Evolutionary conservation across 2,113 vertebrate species (phyloP), one percentile per base, ranked within the genome.

Genomic region (Alexandromys fortis): DNA sequence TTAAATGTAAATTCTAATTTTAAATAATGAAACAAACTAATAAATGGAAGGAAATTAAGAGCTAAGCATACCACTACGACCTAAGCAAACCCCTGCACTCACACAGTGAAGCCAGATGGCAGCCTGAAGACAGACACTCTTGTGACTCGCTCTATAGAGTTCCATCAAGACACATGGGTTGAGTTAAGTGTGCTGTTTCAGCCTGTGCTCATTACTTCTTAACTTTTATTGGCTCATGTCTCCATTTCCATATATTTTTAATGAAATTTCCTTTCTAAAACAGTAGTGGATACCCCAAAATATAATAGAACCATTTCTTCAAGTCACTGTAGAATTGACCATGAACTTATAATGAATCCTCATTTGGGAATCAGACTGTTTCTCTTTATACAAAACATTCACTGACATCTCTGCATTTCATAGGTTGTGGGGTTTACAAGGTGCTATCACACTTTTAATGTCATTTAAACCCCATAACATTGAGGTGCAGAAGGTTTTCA

Each of bases 241-340:
- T 96, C 93, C 76, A 96, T 92, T 97, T 97, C 92, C 91, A 94
- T 92, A 96, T 92, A 96, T 97, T 98, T 98, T 97, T 97, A 97
- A 97, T 97, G 98, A 97, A 92, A 98, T 98, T 98, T 98, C 89
- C 92, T 94, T 94, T 94, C 94, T 92, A 94, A 96, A 92, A 97
- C 94, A 97, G 95, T 87, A 85, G 96, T 88, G 49, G 63, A 95
- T 73, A 97, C 24, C 85, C 93, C 90, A 97, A 97, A 93, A 63
- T n/a, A 78, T 83, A 92, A 85, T 19, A 38, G 0, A 91, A 95
- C 52, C 65, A 97, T 96, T 98, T 97, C n/a, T 76, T 58, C 76
- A 97, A 94, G 55, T 97, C 97, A 78, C 67, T 88, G 16, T 91
- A 91, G 8, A 89, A 76, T 55, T 95, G 89, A 94, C 92, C 68